Conservation (phyloP, 2,797 vertebrate genomes). For the Thalassophryne amazonica region DNA sequence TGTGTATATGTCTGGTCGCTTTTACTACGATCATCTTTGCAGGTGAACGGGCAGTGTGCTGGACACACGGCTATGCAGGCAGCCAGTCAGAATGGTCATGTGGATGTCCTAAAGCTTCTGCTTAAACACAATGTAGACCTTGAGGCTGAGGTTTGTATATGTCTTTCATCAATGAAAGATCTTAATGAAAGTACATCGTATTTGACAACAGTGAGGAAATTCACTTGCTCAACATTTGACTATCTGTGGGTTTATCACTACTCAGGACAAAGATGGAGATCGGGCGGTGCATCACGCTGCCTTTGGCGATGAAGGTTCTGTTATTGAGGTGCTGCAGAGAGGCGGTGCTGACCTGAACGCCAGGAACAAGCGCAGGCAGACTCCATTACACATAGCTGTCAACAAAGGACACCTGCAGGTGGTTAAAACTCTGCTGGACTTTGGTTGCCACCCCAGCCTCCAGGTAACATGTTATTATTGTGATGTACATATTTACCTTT, state of each 20-base stretch:
- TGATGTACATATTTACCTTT: background rate
- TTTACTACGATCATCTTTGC: too few species aligned
- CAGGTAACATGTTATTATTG: slow-evolving; percentile 81
- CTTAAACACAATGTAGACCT: slow-evolving; percentile 97
- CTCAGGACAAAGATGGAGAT: slow-evolving; percentile 97
- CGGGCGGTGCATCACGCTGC: slow-evolving; percentile 95
- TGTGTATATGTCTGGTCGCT: too few species aligned
- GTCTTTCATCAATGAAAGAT: background rate
- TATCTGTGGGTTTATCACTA: slow-evolving; percentile 22
- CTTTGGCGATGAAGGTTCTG: slow-evolving; percentile 96
- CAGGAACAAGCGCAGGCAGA: slow-evolving; percentile 96
- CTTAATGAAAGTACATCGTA: background rate
- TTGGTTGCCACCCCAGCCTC: slow-evolving; percentile 97
- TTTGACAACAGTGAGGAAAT: background rate
- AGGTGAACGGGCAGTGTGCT: slow-evolving; percentile 97
- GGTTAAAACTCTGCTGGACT: slow-evolving; percentile 96
- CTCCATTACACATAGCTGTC: slow-evolving; percentile 96
- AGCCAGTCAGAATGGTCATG: slow-evolving; percentile 97
- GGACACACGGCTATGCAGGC: slow-evolving; percentile 99
- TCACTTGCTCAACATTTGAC: slow-evolving; percentile 7
- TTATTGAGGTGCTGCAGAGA: slow-evolving; percentile 95
- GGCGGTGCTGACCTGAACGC: slow-evolving; percentile 96
- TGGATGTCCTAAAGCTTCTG: slow-evolving; percentile 95
- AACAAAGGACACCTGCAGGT: slow-evolving; percentile 99
- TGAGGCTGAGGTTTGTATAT: slow-evolving; percentile 89